Base-by-base conservation (phyloP, 2,797 vertebrate genomes). In the Chromobotia macracanthus region DNA sequence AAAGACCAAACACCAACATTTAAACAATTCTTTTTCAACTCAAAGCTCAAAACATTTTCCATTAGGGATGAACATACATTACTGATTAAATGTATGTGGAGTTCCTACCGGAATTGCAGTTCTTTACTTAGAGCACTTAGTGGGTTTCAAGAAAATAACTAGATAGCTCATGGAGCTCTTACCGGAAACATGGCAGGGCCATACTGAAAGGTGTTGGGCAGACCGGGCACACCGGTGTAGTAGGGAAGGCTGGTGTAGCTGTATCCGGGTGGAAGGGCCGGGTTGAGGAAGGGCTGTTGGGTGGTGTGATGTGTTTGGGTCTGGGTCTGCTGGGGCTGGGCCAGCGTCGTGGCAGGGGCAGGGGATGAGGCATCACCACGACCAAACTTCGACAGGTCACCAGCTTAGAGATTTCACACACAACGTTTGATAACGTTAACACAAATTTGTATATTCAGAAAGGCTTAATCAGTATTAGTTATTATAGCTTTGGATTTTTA, bases 161-260 rank as follows among this genome's bases (percentile, higher is more conserved):
- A 31, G 31, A 31, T 31, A 3, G 31, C 31, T 31, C 31, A 5
- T 31, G 31, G 31, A 31, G 5, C 31, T 31, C 31, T 31, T 91
- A 99, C 97, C 94, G 97, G 97, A 91, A 99, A 98, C 92, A 99
- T 95, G 85, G 97, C 97, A 79, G 97, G 97, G 89, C 96, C 97
- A 0, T 99, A 99, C 90, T 99, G 97, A 92, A 98, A 99, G 88
- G 97, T 97, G 90, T 95, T 98, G 88, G 97, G 96, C 84, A 99
- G 94, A 87, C 97, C 97, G 1, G 97, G 97, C 88, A 99, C 96
- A 85, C 97, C 97, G 75, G 97, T 97, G 92, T 99, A 99, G 91
- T 99, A 99, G 3, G 97, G 97, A 90, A 99, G 95, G 89, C 97
- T 98, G 80, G 97, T 98, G 89, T 99, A 99, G 92, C 97, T 99